Conservation (phyloP, 2,797 vertebrate species). For the Manis javanica region DNA sequence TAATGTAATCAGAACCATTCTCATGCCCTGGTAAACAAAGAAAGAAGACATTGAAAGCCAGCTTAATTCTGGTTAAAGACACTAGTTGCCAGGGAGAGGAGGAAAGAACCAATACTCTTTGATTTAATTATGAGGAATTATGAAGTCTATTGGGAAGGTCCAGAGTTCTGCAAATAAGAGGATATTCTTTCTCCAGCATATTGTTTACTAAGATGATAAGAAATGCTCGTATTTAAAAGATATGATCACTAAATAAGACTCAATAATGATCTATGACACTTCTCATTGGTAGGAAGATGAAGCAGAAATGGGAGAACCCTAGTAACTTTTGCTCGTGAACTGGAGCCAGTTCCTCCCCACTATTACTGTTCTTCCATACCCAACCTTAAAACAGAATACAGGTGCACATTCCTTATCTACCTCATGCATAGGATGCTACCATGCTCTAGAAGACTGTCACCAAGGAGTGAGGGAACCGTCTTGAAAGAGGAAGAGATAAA, state of each 20-base stretch:
- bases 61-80: neutral
- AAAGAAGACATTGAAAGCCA: slow-evolving; percentile 9
- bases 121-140: neutral
- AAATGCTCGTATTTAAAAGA: neutral
- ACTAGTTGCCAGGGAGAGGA: neutral
- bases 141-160: neutral
- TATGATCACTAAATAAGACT: neutral
- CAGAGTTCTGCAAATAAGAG: neutral
- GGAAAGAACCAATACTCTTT: neutral
- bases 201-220: neutral
- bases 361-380: neutral
- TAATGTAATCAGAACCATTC: neutral
- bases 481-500: neutral
- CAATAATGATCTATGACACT: neutral
- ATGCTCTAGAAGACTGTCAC: neutral
- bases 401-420: neutral
- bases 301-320: neutral
- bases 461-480: neutral
- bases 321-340: neutral
- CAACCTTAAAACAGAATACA: neutral
- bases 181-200: neutral
- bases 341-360: neutral
- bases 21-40: neutral
- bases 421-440: neutral
- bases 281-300: neutral